Evolutionary conservation across 2,113 vertebrate species (phyloP).

Genomic region (Xenus cinereus): DNA sequence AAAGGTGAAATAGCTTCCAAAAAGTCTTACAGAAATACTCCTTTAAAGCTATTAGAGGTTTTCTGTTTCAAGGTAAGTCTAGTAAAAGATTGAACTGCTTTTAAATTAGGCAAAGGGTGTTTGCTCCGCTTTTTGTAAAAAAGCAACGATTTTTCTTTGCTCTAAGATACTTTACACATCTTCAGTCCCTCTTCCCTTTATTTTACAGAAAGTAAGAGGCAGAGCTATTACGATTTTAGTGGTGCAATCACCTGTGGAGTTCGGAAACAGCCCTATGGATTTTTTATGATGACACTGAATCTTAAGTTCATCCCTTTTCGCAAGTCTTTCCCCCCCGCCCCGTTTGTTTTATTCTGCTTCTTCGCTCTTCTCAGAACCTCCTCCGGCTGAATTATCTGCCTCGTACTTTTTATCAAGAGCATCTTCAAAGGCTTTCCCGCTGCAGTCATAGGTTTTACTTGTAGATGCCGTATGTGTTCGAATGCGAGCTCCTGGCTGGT

Average conservation of each 20-base stretch:
- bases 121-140: not conserved
- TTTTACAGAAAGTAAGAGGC: not conserved
- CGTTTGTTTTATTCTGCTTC: conserved; percentile 53
- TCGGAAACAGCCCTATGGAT: not conserved
- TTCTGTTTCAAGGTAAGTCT: not conserved
- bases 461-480: conserved; percentile 79
- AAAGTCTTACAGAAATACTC: conserved; percentile 16
- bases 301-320: not conserved
- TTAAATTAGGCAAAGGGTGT: not conserved
- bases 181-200: not conserved
- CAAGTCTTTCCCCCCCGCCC: not conserved
- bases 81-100: not conserved
- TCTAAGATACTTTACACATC: not conserved
- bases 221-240: not conserved
- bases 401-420: conserved; percentile 76
- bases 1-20: not conserved
- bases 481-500: conserved; percentile 86
- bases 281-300: not conserved
- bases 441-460: conserved; percentile 80
- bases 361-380: conserved; percentile 79
- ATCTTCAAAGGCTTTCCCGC: conserved; percentile 75
- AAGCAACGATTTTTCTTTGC: not conserved
- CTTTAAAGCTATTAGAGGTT: not conserved
- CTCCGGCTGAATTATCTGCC: conserved; percentile 66
- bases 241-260: not conserved